Percentiles rank a stretch among this genome's conserved stretches.
Evolutionary conservation across 2,888 invertebrate species (phyloP).

Genomic region (Plutella xylostella): DNA sequence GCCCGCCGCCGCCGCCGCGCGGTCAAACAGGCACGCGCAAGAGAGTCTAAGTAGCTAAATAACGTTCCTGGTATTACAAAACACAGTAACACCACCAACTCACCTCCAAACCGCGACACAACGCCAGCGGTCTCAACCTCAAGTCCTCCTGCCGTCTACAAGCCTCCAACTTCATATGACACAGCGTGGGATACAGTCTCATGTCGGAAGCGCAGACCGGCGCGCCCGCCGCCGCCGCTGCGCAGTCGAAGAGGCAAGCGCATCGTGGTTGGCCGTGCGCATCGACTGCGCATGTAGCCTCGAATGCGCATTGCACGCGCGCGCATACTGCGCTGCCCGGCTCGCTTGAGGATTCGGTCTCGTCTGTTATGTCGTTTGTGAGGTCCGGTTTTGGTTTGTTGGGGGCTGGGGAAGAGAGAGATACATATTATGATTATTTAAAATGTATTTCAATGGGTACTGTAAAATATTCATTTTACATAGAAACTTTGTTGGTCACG

Average conservation of each 20-base stretch:
- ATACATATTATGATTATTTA: no score
- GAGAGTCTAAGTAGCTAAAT: no score
- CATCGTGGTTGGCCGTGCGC: slow-evolving; percentile 75
- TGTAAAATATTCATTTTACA: no score
- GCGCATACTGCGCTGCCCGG: slow-evolving; percentile 78
- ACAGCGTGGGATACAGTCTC: slow-evolving; percentile 81
- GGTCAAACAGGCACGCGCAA: slow-evolving; percentile 86
- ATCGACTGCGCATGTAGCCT: slow-evolving; percentile 86
- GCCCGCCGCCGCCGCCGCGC: slow-evolving; percentile 71
- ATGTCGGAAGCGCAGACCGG: slow-evolving; percentile 89
- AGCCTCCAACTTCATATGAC: slow-evolving; percentile 87
- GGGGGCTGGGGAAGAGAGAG: no score
- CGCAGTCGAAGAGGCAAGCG: slow-evolving; percentile 84
- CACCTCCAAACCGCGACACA: slow-evolving; percentile 84
- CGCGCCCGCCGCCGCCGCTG: slow-evolving; percentile 59
- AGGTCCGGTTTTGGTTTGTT: slow-evolving; percentile 24
- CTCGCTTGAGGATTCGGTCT: slow-evolving; percentile 40
- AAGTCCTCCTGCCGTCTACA: slow-evolving; percentile 86
- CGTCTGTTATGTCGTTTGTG: slow-evolving; percentile 48
- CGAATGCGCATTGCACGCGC: slow-evolving; percentile 85
- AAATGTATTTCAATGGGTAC: no score
- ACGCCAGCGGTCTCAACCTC: slow-evolving; percentile 78
- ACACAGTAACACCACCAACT: no score
- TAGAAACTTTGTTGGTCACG: no score
- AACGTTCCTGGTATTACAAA: no score